These are phyloP conservation scores for Eueremaeus valkanovi DNA, from an alignment of 2,888 invertebrate genomes.

Conservation along the genomic window DNA sequence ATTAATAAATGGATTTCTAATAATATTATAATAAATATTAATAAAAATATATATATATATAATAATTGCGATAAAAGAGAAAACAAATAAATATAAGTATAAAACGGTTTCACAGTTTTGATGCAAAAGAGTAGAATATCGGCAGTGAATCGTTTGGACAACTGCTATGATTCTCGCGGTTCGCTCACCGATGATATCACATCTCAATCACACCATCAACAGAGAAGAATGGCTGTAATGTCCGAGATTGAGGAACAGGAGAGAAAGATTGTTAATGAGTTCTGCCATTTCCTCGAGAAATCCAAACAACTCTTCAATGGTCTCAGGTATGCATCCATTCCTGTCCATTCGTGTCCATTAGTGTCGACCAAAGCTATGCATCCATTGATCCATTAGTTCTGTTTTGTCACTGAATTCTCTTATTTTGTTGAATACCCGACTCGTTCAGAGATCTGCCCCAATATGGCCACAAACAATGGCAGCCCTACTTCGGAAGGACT, in stretches of 20 bases:
- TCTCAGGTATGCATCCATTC: slow-evolving; percentile 65
- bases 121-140: slow-evolving; percentile 36
- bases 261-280: slow-evolving; percentile 87
- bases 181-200: slow-evolving; percentile 39
- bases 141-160: slow-evolving; percentile 39
- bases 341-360: too few species aligned
- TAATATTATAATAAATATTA: too few species aligned
- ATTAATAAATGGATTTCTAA: slow-evolving; percentile 16
- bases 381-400: slow-evolving; percentile 2
- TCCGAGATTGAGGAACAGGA: slow-evolving; percentile 79
- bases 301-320: slow-evolving; percentile 96
- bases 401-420: slow-evolving; percentile 1
- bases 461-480: slow-evolving; percentile 97
- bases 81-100: not conserved
- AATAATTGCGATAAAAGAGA: not conserved
- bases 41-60: too few species aligned
- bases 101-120: not conserved
- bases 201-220: slow-evolving; percentile 34
- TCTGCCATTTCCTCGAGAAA: slow-evolving; percentile 91
- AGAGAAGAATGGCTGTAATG: slow-evolving; percentile 53
- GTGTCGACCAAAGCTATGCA: not conserved
- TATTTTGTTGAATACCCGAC: too few species aligned
- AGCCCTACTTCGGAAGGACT: slow-evolving; percentile 90
- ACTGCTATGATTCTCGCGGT: slow-evolving; percentile 43
- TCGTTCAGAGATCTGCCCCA: slow-evolving; percentile 79